Conservation (phyloP, 2,113 vertebrate species). For the Ailuropoda melanoleuca region DNA sequence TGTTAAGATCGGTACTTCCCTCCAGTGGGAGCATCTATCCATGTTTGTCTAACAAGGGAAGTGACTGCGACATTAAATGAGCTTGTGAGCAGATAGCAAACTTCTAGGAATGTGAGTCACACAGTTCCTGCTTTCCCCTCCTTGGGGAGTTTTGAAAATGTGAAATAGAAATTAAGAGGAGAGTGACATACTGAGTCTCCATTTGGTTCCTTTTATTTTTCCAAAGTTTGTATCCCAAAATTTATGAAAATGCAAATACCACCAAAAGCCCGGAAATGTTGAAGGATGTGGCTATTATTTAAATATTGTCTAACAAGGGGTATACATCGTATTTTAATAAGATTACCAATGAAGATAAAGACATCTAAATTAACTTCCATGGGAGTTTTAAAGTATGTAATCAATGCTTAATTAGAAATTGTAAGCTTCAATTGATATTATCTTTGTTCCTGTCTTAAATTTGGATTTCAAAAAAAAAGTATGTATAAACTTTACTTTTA, state of each 20-base stretch:
- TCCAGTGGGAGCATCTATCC: not conserved
- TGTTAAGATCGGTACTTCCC: not conserved
- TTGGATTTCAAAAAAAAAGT: conserved; percentile 12
- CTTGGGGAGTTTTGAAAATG: not conserved
- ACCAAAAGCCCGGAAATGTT: not conserved
- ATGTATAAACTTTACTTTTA: conserved; percentile 40
- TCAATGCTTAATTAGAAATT: conserved; percentile 44
- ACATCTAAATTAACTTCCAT: not conserved
- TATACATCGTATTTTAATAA: not conserved
- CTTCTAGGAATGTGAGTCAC: conserved; percentile 11
- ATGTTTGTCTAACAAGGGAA: not conserved
- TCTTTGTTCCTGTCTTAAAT: conserved; percentile 38
- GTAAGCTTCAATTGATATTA: not conserved
- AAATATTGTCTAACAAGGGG: not conserved
- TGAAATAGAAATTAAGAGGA: conserved; percentile 26
- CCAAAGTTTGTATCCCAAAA: not conserved
- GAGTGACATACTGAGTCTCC: not conserved
- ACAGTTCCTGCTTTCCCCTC: not conserved
- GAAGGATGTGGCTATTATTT: not conserved
- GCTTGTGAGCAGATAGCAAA: not conserved
- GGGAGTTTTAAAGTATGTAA: conserved; percentile 20
- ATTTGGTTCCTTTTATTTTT: not conserved
- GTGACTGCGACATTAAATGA: not conserved
- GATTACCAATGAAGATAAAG: not conserved
- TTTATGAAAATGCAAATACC: not conserved